phyloP scores from a whole-genome alignment of 2,113 vertebrate genomes.

The Corynorhinus townsendii region DNA sequence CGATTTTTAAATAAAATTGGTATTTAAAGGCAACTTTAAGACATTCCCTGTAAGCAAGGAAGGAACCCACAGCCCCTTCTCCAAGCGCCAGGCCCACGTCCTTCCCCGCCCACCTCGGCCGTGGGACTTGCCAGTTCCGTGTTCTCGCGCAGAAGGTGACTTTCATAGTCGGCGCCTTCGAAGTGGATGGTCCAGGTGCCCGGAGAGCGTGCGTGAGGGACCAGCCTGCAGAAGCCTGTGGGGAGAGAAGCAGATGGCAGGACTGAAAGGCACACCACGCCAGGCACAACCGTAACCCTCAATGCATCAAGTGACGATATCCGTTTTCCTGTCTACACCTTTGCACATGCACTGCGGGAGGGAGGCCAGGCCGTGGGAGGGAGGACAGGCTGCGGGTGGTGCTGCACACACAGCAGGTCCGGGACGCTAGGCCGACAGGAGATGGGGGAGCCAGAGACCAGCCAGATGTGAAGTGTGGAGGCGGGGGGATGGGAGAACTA shows the following conservation, averaged over 20 bases:
- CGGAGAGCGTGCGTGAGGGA: conserved; percentile 90
- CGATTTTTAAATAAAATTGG: not conserved
- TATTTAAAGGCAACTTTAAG: not conserved
- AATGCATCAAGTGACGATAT: fast-evolving
- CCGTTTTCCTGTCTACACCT: not conserved
- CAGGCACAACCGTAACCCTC: not conserved
- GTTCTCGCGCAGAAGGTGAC: conserved; percentile 88
- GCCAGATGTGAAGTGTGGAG: not conserved
- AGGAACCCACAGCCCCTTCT: not conserved
- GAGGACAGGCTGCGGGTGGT: not conserved
- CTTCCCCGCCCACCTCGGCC: fast-evolving
- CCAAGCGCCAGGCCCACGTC: not conserved
- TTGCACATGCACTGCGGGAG: not conserved
- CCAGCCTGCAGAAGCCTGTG: conserved; percentile 92
- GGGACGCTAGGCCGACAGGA: not conserved
- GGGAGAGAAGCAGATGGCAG: not conserved
- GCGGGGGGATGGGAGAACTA: not conserved
- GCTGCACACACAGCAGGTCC: not conserved
- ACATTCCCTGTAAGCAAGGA: not conserved
- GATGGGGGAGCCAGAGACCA: not conserved
- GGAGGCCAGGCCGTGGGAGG: not conserved
- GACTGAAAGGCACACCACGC: fast-evolving
- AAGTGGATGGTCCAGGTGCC: conserved; percentile 97
- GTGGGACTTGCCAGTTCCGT: conserved; percentile 85
- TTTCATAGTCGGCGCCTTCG: conserved; percentile 95